Evolutionary conservation across 2,797 vertebrate genomes (phyloP), one percentile per base, ranked within the genome.

Genomic region (Epinephelus malabaricus): DNA sequence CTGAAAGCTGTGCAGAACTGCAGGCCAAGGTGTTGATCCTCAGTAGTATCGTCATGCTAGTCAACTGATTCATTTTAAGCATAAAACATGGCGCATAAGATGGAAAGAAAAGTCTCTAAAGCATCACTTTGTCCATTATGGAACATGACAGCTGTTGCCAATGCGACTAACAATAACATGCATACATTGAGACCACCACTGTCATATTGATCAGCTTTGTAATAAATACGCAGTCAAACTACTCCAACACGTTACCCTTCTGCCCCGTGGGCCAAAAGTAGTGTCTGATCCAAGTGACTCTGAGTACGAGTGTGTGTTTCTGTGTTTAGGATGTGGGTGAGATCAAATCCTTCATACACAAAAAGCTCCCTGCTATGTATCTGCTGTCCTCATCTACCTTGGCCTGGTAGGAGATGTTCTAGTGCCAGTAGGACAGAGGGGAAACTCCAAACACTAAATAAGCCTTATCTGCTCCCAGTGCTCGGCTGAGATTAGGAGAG

Each of bases 381-480:
- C 93, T 90, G 67, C 82, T 78, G 78, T 89, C 82, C 87, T 92
- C 89, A 94, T 95, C 94, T 94, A 89, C 90, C 88, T 89, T 86
- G 87, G 83, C 90, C 86, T 88, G 84, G 90, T 86, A 79, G 89
- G 90, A 92, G 92, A 89, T 88, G 91, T 86, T 93, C 91, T 69
- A 78, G 86, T 91, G 90, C 88, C 90, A 90, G 86, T 81, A 79
- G 86, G 90, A 86, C 43, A 38, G 88, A 90, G 86, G 85, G 82
- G 83, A 70, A 87, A 89, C 89, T 92, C 92, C 88, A 92, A 91
- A 93, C 88, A 84, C 89, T 87, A 92, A 92, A 90, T 92, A 93
- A 85, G 65, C 79, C 88, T 93, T 94, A 95, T 94, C 94, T 88
- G 86, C 89, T 80, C 86, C 79, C 79, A 77, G 89, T 70, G 91